Conservation (phyloP, 2,888 invertebrate species). For the Ormyrus thymus region DNA sequence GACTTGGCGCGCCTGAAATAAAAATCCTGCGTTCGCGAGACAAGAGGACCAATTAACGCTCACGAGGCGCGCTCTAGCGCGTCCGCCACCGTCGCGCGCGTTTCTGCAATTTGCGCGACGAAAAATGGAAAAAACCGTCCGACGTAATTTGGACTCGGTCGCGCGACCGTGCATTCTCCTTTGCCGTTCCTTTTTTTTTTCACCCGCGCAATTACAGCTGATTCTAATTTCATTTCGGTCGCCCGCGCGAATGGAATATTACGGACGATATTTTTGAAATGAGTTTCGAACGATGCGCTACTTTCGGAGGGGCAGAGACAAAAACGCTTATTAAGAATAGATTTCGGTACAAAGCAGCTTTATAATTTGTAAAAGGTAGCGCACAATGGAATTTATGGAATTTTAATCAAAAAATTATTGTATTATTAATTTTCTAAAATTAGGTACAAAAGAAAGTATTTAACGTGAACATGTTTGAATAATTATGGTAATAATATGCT, state of each 20-base stretch:
- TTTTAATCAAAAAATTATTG: too few relatives aligned
- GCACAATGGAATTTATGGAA: too few relatives aligned
- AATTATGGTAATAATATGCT: too few relatives aligned
- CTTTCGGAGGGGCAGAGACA: not conserved
- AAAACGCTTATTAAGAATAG: not conserved
- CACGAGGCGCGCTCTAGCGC: slow-evolving; percentile 21
- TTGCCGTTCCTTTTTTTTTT: slow-evolving; percentile 6
- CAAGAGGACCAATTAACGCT: slow-evolving; percentile 40
- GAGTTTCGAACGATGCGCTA: slow-evolving; percentile 1
- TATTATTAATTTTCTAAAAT: too few relatives aligned
- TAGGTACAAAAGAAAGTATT: too few relatives aligned
- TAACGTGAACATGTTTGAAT: too few relatives aligned
- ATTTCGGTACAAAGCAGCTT: too few relatives aligned
- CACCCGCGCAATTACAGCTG: slow-evolving; percentile 21
- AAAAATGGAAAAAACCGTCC: slow-evolving; percentile 32
- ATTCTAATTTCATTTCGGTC: slow-evolving; percentile 38
- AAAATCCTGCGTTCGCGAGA: slow-evolving; percentile 28
- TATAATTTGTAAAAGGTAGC: too few relatives aligned
- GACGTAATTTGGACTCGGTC: slow-evolving; percentile 36
- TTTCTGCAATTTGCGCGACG: slow-evolving; percentile 44
- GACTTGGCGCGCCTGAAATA: not conserved
- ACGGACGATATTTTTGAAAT: slow-evolving; percentile 14
- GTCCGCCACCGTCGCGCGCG: slow-evolving; percentile 9
- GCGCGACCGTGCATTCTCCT: not conserved
- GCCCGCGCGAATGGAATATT: not conserved